Evolutionary conservation across 2,113 vertebrate genomes (phyloP).

Genomic region (Xiphias gladius): DNA sequence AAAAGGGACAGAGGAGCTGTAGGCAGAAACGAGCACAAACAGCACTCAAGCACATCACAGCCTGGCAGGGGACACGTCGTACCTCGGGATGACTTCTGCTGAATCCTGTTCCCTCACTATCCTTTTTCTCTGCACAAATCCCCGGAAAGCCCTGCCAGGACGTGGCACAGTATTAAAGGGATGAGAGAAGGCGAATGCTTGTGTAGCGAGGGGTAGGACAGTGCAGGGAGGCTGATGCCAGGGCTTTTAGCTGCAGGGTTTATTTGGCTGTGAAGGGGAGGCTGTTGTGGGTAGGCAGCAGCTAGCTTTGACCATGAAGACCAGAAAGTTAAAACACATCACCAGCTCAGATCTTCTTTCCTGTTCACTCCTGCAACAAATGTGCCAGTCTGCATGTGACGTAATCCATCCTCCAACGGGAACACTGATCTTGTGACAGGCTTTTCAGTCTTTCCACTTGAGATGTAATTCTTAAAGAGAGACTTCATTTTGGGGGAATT

Average conservation of each 20-base stretch:
- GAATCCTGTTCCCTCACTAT: slow-evolving; percentile 91
- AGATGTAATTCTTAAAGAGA: neutral
- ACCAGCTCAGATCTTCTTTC: slow-evolving; percentile 27
- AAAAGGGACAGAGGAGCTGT: slow-evolving; percentile 27
- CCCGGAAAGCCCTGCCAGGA: slow-evolving; percentile 93
- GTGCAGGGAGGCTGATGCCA: slow-evolving; percentile 57
- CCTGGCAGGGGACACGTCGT: slow-evolving; percentile 72
- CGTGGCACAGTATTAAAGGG: slow-evolving; percentile 77
- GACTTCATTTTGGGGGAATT: slow-evolving; percentile 6
- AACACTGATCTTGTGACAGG: slow-evolving; percentile 24
- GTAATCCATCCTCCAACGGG: slow-evolving; percentile 18
- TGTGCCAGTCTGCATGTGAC: slow-evolving; percentile 8
- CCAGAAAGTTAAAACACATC: slow-evolving; percentile 36
- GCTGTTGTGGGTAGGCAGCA: slow-evolving; percentile 47
- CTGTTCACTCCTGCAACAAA: slow-evolving; percentile 26
- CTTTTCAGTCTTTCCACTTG: neutral
- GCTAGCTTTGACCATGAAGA: slow-evolving; percentile 40
- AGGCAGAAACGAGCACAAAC: slow-evolving; percentile 29
- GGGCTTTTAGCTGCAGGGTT: slow-evolving; percentile 62
- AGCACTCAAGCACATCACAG: slow-evolving; percentile 22
- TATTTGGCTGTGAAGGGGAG: slow-evolving; percentile 50
- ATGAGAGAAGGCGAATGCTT: slow-evolving; percentile 65
- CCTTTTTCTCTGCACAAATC: slow-evolving; percentile 93
- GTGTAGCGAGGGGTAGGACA: slow-evolving; percentile 46
- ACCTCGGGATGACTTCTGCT: slow-evolving; percentile 92